Conservation (phyloP, 2,888 invertebrate species). For the Parapristionchus giblindavisi region DNA sequence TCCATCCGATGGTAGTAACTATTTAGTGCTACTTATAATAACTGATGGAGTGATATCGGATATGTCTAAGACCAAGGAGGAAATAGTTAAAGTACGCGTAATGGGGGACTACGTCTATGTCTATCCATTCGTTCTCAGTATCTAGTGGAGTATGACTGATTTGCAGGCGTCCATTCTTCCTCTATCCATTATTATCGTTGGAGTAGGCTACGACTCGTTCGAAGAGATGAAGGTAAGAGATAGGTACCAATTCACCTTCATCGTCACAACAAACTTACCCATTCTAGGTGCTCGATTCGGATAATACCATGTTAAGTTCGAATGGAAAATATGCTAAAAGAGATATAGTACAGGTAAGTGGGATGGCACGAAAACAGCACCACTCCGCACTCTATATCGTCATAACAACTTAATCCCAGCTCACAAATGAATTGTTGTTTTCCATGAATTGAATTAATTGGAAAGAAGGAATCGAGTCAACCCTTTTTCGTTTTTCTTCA, state of each 20-base stretch:
- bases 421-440: not conserved
- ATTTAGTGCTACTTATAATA: conserved; percentile 76
- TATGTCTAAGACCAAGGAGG: conserved; percentile 69
- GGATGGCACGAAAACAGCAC: not conserved
- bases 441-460: not conserved
- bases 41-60: conserved; percentile 77
- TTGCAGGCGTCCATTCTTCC: conserved; percentile 40
- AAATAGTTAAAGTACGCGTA: conserved; percentile 50
- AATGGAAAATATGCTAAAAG: conserved; percentile 73
- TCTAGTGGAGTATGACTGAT: not conserved
- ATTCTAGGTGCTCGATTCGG: conserved; percentile 72
- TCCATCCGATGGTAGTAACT: conserved; percentile 67
- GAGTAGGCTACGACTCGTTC: conserved; percentile 41
- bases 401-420: not conserved
- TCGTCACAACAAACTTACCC: not conserved
- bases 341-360: conserved; percentile 74
- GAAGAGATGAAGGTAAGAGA: conserved; percentile 69
- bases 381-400: too few relatives aligned
- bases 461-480: not conserved
- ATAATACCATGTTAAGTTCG: conserved; percentile 71
- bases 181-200: conserved; percentile 42
- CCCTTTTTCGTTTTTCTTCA: not conserved
- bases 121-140: not conserved
- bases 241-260: not conserved
- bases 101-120: not conserved